Percentiles rank a stretch among this genome's conserved stretches.
Evolutionary conservation across 2,113 vertebrate genomes (phyloP).

Genomic region (Oriolus oriolus): DNA sequence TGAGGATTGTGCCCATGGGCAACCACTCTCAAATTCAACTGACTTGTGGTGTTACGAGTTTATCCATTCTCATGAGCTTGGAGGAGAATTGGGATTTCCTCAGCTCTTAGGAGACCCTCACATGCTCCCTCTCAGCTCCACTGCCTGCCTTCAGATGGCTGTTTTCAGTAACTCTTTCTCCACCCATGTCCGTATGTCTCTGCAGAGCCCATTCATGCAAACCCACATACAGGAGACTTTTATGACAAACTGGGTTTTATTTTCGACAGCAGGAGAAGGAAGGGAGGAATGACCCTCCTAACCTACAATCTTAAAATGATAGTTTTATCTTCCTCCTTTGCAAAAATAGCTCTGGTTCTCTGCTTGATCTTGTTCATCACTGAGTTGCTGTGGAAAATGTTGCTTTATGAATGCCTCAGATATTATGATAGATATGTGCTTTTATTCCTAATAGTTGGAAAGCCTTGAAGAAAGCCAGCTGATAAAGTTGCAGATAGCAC

Average conservation of each 20-base stretch:
- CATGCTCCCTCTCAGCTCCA: neutral
- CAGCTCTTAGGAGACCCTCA: neutral
- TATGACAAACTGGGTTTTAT: neutral
- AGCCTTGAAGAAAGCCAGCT: neutral
- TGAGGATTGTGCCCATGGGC: accelerated
- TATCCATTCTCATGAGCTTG: neutral
- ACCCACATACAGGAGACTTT: neutral
- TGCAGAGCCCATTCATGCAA: neutral
- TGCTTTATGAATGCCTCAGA: neutral
- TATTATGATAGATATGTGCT: neutral
- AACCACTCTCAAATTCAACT: accelerated
- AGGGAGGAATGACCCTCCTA: neutral
- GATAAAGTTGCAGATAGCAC: neutral
- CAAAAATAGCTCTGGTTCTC: neutral
- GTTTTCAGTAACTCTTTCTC: neutral
- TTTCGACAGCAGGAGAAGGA: neutral
- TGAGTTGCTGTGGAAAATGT: neutral
- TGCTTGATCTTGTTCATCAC: neutral
- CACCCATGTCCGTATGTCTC: neutral
- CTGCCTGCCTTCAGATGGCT: accelerated
- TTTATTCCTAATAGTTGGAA: neutral
- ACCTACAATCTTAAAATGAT: neutral
- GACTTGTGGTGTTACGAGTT: neutral
- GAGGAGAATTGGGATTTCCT: neutral
- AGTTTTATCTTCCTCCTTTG: neutral